These are phyloP conservation scores for Cochlearius cochlearius DNA, from an alignment of 2,113 vertebrate genomes.

Conservation along the genomic window DNA sequence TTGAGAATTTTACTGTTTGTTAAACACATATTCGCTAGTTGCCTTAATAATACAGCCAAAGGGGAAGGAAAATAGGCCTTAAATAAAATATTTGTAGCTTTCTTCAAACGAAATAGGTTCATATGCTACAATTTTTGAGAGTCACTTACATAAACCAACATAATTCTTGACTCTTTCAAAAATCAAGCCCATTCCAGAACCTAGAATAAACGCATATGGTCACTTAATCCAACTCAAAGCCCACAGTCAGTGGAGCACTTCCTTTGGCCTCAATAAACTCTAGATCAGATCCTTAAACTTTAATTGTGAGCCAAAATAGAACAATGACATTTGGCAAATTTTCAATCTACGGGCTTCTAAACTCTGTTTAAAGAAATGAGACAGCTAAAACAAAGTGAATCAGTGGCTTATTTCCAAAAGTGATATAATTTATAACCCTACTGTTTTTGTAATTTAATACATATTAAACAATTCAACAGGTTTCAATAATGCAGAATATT, in stretches of 20 bases:
- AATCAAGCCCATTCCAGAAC: not conserved
- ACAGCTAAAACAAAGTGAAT: not conserved
- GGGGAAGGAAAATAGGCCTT: not conserved
- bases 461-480: not conserved
- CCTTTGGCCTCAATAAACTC: not conserved
- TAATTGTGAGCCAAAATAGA: not conserved
- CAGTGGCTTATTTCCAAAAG: not conserved
- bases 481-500: not conserved
- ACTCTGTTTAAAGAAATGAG: not conserved
- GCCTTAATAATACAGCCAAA: not conserved
- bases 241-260: not conserved
- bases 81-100: not conserved
- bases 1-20: not conserved
- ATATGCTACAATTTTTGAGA: not conserved
- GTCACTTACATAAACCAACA: not conserved
- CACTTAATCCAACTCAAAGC: not conserved
- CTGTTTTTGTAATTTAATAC: not conserved
- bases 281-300: not conserved
- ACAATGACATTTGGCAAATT: not conserved
- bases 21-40: not conserved
- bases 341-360: not conserved
- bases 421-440: not conserved
- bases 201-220: not conserved
- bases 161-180: not conserved
- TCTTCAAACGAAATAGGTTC: not conserved